phyloP scores from a whole-genome alignment of 2,797 vertebrate species.

The Apogon talboti region DNA sequence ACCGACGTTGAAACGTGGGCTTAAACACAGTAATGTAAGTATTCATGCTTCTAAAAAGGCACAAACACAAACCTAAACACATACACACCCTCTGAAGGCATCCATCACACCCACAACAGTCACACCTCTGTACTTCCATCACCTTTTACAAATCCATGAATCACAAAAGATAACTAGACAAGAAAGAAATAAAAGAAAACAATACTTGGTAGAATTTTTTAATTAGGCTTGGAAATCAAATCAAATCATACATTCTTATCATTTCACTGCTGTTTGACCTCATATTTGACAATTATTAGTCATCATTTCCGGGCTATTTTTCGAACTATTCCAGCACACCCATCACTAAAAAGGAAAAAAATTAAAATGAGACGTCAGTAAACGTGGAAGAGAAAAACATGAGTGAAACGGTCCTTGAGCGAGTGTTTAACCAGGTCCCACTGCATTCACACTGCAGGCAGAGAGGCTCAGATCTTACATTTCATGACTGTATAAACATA shows the following conservation, averaged over 20 bases:
- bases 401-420: slow-evolving; percentile 9
- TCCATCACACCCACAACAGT: slow-evolving; percentile 44
- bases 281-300: slow-evolving; percentile 17
- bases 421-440: slow-evolving; percentile 18
- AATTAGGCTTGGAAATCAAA: slow-evolving; percentile 67
- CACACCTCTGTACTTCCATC: not conserved
- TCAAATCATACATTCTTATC: slow-evolving; percentile 33
- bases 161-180: not conserved
- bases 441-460: slow-evolving; percentile 16
- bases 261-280: slow-evolving; percentile 9
- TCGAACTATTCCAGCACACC: slow-evolving; percentile 23
- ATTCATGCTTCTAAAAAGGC: slow-evolving; percentile 27
- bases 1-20: not conserved
- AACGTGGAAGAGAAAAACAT: slow-evolving; percentile 16
- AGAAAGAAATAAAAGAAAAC: slow-evolving; percentile 2
- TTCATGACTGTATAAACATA: no score
- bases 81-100: slow-evolving; percentile 71
- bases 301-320: slow-evolving; percentile 16
- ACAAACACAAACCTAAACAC: slow-evolving; percentile 27
- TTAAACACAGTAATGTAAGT: not conserved
- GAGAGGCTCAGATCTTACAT: not conserved
- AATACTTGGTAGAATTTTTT: slow-evolving; percentile 53
- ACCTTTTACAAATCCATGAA: not conserved
- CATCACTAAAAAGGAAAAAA: not conserved
- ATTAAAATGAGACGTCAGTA: slow-evolving; percentile 9